These are phyloP conservation scores for Sparus aurata DNA, from an alignment of 2,797 vertebrate species.

Conservation along the genomic window DNA sequence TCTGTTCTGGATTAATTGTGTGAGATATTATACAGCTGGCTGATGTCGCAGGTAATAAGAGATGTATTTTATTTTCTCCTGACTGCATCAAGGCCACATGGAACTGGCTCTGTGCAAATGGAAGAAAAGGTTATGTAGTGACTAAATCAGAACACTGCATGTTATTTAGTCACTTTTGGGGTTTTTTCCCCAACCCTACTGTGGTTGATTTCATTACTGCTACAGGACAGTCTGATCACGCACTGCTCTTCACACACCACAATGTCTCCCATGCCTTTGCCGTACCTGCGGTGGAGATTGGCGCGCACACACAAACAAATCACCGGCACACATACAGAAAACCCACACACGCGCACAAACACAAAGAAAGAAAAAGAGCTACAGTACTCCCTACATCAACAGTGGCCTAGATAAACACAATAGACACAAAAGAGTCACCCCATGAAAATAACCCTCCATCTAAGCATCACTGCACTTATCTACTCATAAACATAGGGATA, in stretches of 20 bases:
- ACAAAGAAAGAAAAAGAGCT: conserved; percentile 84
- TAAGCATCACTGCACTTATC: conserved; percentile 86
- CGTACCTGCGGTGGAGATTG: conserved; percentile 67
- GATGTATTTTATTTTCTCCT: conserved; percentile 9
- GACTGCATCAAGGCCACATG: conserved; percentile 21
- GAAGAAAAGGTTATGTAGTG: conserved; percentile 28
- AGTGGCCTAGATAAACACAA: conserved; percentile 87
- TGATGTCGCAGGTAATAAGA: neutral
- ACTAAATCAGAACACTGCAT: conserved; percentile 31
- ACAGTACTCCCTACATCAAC: conserved; percentile 83
- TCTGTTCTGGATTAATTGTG: conserved; percentile 22
- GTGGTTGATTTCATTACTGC: conserved; percentile 78
- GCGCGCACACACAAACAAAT: conserved; percentile 60
- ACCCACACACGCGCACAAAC: conserved; percentile 57
- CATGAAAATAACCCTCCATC: conserved; percentile 86
- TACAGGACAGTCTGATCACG: conserved; percentile 69
- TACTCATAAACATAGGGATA: conserved; percentile 87
- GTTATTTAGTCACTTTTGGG: conserved; percentile 65
- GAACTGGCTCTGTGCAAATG: conserved; percentile 20
- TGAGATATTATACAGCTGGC: conserved; percentile 1
- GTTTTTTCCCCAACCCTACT: conserved; percentile 58
- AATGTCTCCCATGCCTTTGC: conserved; percentile 73
- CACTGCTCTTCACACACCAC: conserved; percentile 66
- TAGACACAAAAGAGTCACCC: conserved; percentile 84
- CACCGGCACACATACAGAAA: conserved; percentile 62